Base-by-base conservation (phyloP, 2,113 vertebrate species). In the Sinocyclocheilus rhinocerous region DNA sequence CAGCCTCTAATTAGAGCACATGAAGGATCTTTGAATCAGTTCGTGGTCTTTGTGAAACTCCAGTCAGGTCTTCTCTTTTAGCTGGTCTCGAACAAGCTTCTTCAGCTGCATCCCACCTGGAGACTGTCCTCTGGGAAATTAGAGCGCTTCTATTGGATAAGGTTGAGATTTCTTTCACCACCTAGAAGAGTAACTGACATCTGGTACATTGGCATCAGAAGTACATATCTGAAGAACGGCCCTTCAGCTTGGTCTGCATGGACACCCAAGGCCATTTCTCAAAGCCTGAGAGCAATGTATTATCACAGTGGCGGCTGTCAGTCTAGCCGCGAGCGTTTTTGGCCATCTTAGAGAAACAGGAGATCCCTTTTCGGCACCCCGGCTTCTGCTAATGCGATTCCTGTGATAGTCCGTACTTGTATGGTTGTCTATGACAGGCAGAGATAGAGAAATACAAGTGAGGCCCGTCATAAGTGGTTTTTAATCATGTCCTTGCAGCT, bases 1-100 rank as follows among this genome's bases (percentile, higher is more conserved):
- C 84, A 84, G 39, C 29, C 82, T 67, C 79, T 87, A 89, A 89
- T 86, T 84, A 65, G n/a, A 26, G 26, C 63, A 57, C 36, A 76
- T 85, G 69, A 75, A n/a, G 24, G 61, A 86, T 67, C 12, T 29
- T 10, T 9, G 22, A 86, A 48, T 69, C 75, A n/a, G 45, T 61
- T 39, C 0, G 20, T 67, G 11, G 9, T 26, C 42, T 18, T 55
- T 65, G 50, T 61, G 13, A 20, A 36, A 72, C 39, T 10, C 13
- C 9, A 10, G 4, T 50, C 16, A n/a, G 20, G 76, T 10, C 33
- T 16, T 42, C 36, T 16, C 59, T 45, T 45, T 39, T 5, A 77
- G 18, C 76, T 55, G 16, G 48, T 55, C 69, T 77, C 4, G 5
- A 73, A 42, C 70, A 42, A 73, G 70, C 70, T 73, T 73, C 36